phyloP scores from a whole-genome alignment of 2,888 invertebrate species.

The Hypsopygia costalis region DNA sequence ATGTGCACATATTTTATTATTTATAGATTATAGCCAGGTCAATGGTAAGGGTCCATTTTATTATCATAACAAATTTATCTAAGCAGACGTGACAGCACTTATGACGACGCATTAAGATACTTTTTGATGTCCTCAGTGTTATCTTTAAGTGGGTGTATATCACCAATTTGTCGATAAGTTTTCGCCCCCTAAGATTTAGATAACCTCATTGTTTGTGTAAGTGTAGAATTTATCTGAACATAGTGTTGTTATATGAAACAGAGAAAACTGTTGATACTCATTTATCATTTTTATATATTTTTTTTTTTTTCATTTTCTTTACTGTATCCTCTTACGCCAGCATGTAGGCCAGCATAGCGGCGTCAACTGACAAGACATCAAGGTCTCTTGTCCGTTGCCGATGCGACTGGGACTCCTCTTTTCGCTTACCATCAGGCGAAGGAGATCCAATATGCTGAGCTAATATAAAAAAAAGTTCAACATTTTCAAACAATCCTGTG shows the following conservation, averaged over 20 bases:
- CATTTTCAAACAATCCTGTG: no score
- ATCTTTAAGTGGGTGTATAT: neutral
- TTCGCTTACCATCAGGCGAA: no score
- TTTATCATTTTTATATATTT: no score
- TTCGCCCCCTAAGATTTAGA: constrained; percentile 6
- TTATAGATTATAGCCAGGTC: constrained; percentile 2
- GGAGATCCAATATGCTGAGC: no score
- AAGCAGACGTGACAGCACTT: neutral
- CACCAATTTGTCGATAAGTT: constrained; percentile 6
- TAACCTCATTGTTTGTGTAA: constrained; percentile 5
- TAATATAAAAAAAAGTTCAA: no score
- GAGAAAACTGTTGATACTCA: neutral
- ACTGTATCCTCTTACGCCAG: no score
- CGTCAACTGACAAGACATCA: no score
- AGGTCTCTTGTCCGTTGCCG: no score
- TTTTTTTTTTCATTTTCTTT: no score
- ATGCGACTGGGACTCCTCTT: no score
- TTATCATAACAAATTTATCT: constrained; percentile 1
- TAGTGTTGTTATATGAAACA: neutral
- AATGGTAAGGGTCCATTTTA: neutral
- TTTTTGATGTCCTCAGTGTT: neutral
- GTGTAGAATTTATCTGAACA: neutral
- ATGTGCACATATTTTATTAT: constrained; percentile 2
- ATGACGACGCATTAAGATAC: neutral
- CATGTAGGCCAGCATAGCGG: no score